Base-by-base conservation (phyloP, 2,888 invertebrate species). In the Augiades crinisus region DNA sequence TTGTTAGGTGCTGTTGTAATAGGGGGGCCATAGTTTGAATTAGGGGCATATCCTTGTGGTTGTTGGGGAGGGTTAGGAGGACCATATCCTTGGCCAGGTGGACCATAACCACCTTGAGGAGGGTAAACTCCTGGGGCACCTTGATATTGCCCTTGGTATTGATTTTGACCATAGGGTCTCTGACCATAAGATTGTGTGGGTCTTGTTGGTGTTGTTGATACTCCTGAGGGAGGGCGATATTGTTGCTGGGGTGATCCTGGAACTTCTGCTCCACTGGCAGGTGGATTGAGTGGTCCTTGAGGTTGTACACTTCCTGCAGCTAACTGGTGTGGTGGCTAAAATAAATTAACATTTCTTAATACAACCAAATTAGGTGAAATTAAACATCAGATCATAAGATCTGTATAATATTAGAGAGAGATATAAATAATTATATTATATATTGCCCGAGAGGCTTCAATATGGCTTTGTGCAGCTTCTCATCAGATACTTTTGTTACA, bases 161-260 rank as follows among this genome's bases (percentile, higher is more conserved):
- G 93, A 63, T 91, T 92, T 73, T 94, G 94, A 54, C 92, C 92
- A 67, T 92, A 92, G 30, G 92, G 92, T 65, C 94, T 88, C 68
- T 93, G 94, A 5, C 92, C 92, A 75, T 93, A 94, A 13, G 92
- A 92, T 67, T 93, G 93, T 47, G 93, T 92, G 13, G 92, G 93
- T 55, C 92, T 91, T 37, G 92, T 91, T 40, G 91, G 84, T 61
- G 92, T 90, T 8, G 85, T 69, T 10, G 90, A 88, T 5, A 90
- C 91, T 45, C 91, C 89, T 37, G 84, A 74, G 38, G 89, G 85
- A 40, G 90, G 88, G 46, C 91, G 81, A 59, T 90, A 90, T n/a
- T 78, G 76, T 58, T 86, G 88, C 54, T 84, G 90, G 13, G 88
- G 83, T 56, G 89, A 71, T 52, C 86, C 75, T 59, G 87, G 65